A percentile compares a stretch with the other conserved stretches of the same genome.
Evolutionary conservation across 2,888 invertebrate genomes (phyloP).

Genomic region (Cryptus armator): DNA sequence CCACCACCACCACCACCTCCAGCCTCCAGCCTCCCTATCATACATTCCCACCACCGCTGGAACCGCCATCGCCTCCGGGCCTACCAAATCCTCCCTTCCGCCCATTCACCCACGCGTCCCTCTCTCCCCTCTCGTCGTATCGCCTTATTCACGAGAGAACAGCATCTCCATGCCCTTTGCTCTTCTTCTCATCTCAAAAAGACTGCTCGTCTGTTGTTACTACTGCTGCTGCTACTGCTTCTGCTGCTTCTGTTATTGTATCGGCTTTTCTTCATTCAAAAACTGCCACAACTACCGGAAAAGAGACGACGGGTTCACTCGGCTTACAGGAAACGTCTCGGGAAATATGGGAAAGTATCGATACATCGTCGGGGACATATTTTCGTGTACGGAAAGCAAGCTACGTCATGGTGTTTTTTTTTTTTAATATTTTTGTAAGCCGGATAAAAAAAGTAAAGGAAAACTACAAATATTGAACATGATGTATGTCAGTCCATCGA

Average conservation of each 20-base stretch:
- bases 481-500: too few species aligned
- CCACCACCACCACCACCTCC: constrained; percentile 63
- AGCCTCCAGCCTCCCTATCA: constrained; percentile 60
- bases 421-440: too few species aligned
- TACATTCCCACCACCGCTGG: constrained; percentile 69
- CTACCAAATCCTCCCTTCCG: constrained; percentile 70
- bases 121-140: constrained; percentile 16
- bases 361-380: neutral
- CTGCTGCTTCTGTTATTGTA: neutral
- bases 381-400: too few species aligned
- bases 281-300: constrained; percentile 2
- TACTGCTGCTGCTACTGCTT: neutral
- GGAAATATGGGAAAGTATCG: neutral
- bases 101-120: constrained; percentile 47
- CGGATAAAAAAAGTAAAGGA: too few species aligned
- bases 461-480: too few species aligned
- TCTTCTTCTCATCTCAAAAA: constrained; percentile 38
- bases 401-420: too few species aligned
- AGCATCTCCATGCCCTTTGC: constrained; percentile 26
- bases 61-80: constrained; percentile 63
- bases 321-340: neutral
- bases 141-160: constrained; percentile 47
- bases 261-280: constrained; percentile 22
- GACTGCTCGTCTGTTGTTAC: constrained; percentile 1
- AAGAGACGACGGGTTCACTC: neutral